These are phyloP conservation scores for Aramus guarauna DNA, from an alignment of 2,113 vertebrate species.

Conservation along the genomic window DNA sequence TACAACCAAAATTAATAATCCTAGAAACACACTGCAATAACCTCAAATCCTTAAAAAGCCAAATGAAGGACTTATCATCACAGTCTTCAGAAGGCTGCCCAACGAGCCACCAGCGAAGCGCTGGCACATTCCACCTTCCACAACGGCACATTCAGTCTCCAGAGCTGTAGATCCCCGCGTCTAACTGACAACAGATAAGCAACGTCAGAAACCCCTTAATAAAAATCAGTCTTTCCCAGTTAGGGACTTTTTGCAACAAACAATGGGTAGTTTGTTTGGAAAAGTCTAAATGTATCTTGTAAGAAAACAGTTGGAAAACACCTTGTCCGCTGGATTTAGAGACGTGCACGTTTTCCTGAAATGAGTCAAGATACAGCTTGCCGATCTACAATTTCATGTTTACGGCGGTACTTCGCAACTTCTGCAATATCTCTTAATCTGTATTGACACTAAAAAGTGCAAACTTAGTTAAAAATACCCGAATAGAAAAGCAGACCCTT, in stretches of 20 bases:
- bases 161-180: not conserved
- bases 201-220: not conserved
- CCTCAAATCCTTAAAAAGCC: not conserved
- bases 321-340: not conserved
- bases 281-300: not conserved
- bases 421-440: not conserved
- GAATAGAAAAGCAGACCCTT: not conserved
- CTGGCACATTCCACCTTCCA: not conserved
- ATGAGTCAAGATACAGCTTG: not conserved
- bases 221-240: not conserved
- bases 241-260: conserved; percentile 7
- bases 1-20: not conserved
- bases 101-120: not conserved
- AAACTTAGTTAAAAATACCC: not conserved
- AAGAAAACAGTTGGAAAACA: not conserved
- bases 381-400: accelerated
- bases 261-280: not conserved
- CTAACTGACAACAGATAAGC: not conserved
- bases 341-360: not conserved
- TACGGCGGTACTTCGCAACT: not conserved
- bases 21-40: not conserved
- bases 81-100: not conserved
- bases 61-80: not conserved
- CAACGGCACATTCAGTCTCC: not conserved
- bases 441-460: not conserved